A percentile compares a stretch with the other conserved stretches of the same genome.
Evolutionary conservation across 2,888 invertebrate species (phyloP).

Genomic region (Carabus problematicus): DNA sequence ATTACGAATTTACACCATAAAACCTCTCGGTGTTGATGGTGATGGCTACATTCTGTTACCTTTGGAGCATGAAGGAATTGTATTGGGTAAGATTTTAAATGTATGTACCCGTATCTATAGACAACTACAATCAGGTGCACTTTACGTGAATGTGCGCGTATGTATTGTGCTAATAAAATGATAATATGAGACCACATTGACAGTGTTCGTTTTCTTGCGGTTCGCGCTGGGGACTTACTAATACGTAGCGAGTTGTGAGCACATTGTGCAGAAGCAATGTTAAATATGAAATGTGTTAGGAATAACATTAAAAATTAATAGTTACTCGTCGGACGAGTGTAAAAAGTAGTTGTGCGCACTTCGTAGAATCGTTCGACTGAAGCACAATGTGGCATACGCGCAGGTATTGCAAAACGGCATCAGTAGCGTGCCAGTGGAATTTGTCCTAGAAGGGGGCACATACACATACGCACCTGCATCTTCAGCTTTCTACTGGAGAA

Average conservation of each 20-base stretch:
- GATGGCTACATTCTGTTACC: too few relatives aligned
- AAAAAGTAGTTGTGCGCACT: conserved; percentile 28
- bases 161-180: conserved; percentile 1
- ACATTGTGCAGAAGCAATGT: conserved; percentile 26
- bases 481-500: too few relatives aligned
- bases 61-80: too few relatives aligned
- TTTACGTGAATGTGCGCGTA: too few relatives aligned
- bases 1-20: too few relatives aligned
- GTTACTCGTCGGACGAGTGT: conserved; percentile 33
- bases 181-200: not conserved
- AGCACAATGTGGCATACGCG: conserved; percentile 39
- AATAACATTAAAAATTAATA: conserved; percentile 42
- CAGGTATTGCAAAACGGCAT: conserved; percentile 32
- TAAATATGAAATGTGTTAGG: conserved; percentile 42
- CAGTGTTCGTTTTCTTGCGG: conserved; percentile 5
- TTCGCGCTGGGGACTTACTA: conserved; percentile 4
- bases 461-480: not conserved
- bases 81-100: too few relatives aligned
- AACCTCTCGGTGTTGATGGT: too few relatives aligned
- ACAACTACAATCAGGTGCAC: too few relatives aligned
- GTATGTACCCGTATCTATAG: too few relatives aligned
- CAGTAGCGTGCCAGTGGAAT: conserved; percentile 13
- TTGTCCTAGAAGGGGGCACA: not conserved
- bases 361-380: conserved; percentile 34
- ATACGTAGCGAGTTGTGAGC: conserved; percentile 5